phyloP scores from a whole-genome alignment of 2,888 invertebrate species.

The Caradrina kadenii region DNA sequence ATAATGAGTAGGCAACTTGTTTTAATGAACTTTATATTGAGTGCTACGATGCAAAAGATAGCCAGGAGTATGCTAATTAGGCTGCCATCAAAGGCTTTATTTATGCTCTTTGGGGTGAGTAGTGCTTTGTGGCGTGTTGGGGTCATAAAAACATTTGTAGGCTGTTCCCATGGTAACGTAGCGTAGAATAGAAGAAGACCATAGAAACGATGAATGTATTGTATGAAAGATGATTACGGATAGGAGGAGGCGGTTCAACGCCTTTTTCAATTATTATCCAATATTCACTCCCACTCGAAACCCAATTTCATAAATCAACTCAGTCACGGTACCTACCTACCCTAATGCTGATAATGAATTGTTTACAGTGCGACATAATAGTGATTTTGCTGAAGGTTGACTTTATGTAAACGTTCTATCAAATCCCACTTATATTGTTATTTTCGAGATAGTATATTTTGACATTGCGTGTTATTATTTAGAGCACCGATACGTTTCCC shows the following conservation, averaged over 20 bases:
- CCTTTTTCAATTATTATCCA: neutral
- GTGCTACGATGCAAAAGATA: constrained; percentile 23
- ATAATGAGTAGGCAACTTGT: constrained; percentile 57
- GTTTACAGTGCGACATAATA: constrained; percentile 1
- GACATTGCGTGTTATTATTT: constrained; percentile 12
- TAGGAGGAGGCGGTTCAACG: neutral
- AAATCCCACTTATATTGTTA: neutral
- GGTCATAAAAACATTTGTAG: constrained; percentile 8
- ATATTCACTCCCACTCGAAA: neutral
- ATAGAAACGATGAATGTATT: too few relatives aligned
- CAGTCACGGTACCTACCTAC: neutral
- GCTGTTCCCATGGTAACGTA: neutral
- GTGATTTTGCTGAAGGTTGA: neutral
- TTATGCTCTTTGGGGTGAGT: neutral
- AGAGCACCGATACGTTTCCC: neutral
- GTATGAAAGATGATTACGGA: neutral
- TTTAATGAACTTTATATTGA: constrained; percentile 55
- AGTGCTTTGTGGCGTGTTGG: constrained; percentile 1
- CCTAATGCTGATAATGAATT: constrained; percentile 1
- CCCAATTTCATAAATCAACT: constrained; percentile 7
- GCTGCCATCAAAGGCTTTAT: constrained; percentile 27
- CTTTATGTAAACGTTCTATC: constrained; percentile 13
- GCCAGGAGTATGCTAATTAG: constrained; percentile 56
- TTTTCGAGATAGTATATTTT: neutral
- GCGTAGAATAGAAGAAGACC: neutral